Base-by-base conservation (phyloP, 2,113 vertebrate species). In the Nestor notabilis region DNA sequence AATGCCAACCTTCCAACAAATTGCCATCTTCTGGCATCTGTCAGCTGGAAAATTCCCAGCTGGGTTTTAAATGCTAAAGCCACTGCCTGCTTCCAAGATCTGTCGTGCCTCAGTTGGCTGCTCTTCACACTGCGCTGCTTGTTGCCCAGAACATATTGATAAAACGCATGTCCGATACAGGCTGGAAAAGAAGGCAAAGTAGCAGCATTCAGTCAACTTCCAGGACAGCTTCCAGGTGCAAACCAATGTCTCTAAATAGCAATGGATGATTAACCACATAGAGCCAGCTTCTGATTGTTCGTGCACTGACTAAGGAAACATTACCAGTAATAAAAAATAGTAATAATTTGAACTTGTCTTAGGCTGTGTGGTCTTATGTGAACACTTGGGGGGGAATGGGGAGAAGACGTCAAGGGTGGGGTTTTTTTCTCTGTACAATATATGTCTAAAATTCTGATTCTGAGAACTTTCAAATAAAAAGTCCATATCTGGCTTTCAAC, bases 31-130 rank as follows among this genome's bases (percentile, higher is more conserved):
- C 69, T 89, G 64, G 25, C 69, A 78, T 19, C 55, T 53, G n/a
- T 58, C 87, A 75, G 69, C 65, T 89, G 55, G 83, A 84, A 50
- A 93, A 87, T 47, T 93, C 92, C 77, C 87, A 91, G 80, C 49
- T 80, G 68, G 66, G 25, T n/a, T 28, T 53, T 46, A 41, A 0
- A 19, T 19, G 69, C 53, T 33, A 74, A 91, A 94, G 89, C 18
- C 84, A 37, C 23, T 55, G 87, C 69, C 91, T 20, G 13, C 60
- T 78, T 37, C 64, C 5, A 8, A 84, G 89, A 31, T 44, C 28
- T 12, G 37, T 50, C 83, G 77, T 87, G 63, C 71, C 83, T 80
- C 89, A 81, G 49, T 17, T 87, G 83, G 80, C 87, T 83, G 77
- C 81, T 96, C 87, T 83, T 89, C 87, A 41, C 76, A 29, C 43